Percentiles rank a stretch among this genome's conserved stretches.
These are phyloP conservation scores for Aphrophora alni DNA, from an alignment of 2,888 invertebrate species.

Conservation along the genomic window DNA sequence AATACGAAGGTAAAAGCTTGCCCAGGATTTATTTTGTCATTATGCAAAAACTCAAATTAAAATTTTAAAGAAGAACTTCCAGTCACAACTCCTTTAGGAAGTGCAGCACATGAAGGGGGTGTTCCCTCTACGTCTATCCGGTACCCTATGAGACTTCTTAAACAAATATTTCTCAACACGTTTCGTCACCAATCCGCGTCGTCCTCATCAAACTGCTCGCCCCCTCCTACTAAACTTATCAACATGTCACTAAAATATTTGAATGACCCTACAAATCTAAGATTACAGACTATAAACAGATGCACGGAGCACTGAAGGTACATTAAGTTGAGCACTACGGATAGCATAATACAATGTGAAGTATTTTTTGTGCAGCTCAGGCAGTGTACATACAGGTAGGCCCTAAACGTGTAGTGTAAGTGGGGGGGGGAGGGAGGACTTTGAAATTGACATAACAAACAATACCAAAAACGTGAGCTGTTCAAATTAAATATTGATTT, in stretches of 20 bases:
- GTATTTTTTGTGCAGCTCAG: conserved; percentile 4
- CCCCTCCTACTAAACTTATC: neutral
- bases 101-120: no score
- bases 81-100: no score
- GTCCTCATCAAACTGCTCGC: neutral
- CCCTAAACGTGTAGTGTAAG: neutral
- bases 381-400: neutral
- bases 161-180: no score
- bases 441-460: conserved; percentile 4
- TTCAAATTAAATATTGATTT: neutral
- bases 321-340: conserved; percentile 37
- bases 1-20: no score
- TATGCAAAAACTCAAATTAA: no score
- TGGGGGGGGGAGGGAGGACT: no score
- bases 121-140: no score
- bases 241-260: neutral
- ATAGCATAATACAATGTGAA: neutral
- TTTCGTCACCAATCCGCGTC: no score
- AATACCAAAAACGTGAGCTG: neutral
- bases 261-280: neutral
- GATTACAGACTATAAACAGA: conserved; percentile 17
- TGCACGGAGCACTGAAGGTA: conserved; percentile 34
- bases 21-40: no score
- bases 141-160: no score
- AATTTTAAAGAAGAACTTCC: no score